A percentile compares a stretch with the other conserved stretches of the same genome.
These are phyloP conservation scores for Peromyscus maniculatus DNA, from an alignment of 2,113 vertebrate species.

Conservation along the genomic window DNA sequence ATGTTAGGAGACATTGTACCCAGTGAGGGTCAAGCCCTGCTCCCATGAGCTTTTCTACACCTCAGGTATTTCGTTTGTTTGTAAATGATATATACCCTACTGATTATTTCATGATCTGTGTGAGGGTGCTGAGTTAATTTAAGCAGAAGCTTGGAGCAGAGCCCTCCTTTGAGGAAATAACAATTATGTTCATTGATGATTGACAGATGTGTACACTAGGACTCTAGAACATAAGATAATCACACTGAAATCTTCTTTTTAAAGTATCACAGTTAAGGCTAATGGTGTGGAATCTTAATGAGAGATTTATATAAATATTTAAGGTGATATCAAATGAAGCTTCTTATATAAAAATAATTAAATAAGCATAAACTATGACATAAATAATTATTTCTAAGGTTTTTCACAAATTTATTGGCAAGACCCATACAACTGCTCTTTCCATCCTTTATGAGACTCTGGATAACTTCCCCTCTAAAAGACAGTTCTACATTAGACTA, in stretches of 20 bases:
- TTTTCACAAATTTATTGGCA: neutral
- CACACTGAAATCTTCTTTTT: neutral
- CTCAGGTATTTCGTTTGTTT: neutral
- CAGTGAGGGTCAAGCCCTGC: neutral
- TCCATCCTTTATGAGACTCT: neutral
- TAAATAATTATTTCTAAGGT: neutral
- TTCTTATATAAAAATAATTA: neutral
- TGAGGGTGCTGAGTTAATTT: neutral
- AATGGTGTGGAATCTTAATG: neutral
- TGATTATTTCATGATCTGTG: neutral
- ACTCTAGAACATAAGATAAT: neutral
- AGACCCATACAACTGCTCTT: neutral
- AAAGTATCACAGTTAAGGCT: neutral
- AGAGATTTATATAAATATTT: neutral
- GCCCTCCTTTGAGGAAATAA: neutral
- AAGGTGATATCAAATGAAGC: neutral
- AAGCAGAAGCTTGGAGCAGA: neutral
- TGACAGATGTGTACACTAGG: neutral
- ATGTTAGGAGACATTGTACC: neutral
- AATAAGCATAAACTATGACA: neutral
- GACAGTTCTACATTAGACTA: neutral
- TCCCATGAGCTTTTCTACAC: neutral
- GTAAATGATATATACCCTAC: neutral
- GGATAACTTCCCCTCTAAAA: neutral
- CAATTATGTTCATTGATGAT: neutral